Percentiles rank a stretch among this genome's conserved stretches.
Conservation (phyloP, 2,113 vertebrate genomes). For the Rhinoderma darwinii region DNA sequence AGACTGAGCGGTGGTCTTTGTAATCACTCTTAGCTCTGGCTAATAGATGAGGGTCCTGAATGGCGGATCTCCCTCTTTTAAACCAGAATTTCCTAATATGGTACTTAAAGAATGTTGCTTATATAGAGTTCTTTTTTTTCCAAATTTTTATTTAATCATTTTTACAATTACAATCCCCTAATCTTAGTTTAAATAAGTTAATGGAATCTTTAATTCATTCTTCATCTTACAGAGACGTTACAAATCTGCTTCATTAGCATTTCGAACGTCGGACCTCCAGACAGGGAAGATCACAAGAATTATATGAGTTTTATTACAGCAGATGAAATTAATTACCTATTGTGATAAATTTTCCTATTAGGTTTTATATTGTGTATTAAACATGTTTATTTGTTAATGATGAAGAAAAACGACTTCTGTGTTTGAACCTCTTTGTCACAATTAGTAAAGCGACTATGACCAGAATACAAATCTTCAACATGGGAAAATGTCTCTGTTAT, state of each 20-base stretch:
- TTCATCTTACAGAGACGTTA: neutral
- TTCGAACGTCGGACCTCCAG: conserved; percentile 14
- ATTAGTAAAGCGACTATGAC: neutral
- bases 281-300: conserved; percentile 25
- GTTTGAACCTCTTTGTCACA: conserved; percentile 9
- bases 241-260: conserved; percentile 23
- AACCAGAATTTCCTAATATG: no score
- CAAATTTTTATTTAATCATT: neutral
- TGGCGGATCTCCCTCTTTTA: no score
- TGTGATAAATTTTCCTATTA: conserved; percentile 37
- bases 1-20: no score
- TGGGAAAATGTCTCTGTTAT: neutral
- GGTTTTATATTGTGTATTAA: conserved; percentile 9
- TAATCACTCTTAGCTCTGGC: no score
- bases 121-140: neutral
- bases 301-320: conserved; percentile 32
- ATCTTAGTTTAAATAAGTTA: neutral
- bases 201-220: neutral
- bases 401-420: neutral
- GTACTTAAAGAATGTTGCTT: no score
- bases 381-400: conserved; percentile 30
- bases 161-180: neutral
- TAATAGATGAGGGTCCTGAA: no score
- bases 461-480: neutral
- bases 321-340: conserved; percentile 17